These are phyloP conservation scores for Phrynosoma platyrhinos DNA, from an alignment of 2,113 vertebrate species.

Conservation along the genomic window DNA sequence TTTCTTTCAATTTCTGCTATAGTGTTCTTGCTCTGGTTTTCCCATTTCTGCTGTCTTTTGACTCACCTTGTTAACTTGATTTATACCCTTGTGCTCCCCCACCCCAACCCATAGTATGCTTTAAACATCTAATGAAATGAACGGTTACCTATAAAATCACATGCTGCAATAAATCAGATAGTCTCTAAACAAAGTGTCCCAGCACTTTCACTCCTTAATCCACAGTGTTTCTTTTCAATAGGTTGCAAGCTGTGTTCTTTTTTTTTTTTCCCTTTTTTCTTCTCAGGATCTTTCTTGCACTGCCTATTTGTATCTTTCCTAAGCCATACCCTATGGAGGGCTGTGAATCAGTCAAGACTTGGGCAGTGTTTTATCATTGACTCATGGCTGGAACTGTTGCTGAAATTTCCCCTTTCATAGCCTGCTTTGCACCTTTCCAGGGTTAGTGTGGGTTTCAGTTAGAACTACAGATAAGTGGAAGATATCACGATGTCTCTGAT, in stretches of 20 bases:
- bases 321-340: background rate
- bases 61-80: conserved; percentile 9
- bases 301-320: background rate
- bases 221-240: background rate
- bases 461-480: background rate
- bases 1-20: background rate
- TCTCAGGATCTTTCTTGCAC: background rate
- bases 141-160: background rate
- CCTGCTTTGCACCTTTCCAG: background rate
- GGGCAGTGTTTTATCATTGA: background rate
- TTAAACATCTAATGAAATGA: background rate
- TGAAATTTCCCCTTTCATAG: background rate
- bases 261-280: background rate
- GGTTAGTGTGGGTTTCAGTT: background rate
- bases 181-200: background rate
- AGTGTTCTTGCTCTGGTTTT: background rate
- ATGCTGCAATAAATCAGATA: background rate
- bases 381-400: background rate
- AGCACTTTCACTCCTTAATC: background rate
- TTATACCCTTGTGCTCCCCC: background rate
- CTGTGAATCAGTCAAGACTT: background rate
- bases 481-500: background rate
- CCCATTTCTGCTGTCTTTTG: background rate
- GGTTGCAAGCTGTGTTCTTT: background rate
- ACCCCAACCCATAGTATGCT: background rate